Conservation (phyloP, 2,797 vertebrate genomes). For the Scyliorhinus canicula region DNA sequence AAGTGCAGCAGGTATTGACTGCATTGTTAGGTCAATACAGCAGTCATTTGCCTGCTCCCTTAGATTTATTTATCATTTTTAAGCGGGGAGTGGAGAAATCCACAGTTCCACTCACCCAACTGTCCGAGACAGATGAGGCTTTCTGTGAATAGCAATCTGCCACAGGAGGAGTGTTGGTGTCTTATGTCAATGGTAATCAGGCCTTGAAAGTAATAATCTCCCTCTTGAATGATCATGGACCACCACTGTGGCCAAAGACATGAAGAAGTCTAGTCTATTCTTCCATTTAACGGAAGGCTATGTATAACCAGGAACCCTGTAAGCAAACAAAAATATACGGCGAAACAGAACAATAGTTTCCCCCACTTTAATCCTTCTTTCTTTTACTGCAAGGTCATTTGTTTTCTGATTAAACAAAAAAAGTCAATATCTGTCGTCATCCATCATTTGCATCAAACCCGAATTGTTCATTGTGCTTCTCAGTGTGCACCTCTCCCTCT, state of each 20-base stretch:
- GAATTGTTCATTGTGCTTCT: background rate
- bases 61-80: background rate
- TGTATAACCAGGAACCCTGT: background rate
- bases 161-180: background rate
- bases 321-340: background rate
- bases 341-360: background rate
- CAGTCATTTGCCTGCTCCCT: background rate
- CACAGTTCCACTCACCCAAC: background rate
- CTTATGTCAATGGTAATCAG: background rate
- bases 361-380: background rate
- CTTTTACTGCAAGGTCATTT: background rate
- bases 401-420: background rate
- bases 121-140: background rate
- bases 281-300: background rate
- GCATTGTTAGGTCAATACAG: background rate
- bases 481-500: background rate
- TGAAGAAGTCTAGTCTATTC: background rate
- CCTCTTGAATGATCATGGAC: background rate
- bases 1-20: background rate
- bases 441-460: background rate
- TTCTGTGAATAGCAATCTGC: too few relatives aligned
- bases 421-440: conserved; percentile 8
- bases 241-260: background rate
- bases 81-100: background rate
- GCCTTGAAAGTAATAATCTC: background rate